These are phyloP conservation scores for Stegastes partitus DNA, from an alignment of 2,113 vertebrate genomes.

Conservation along the genomic window DNA sequence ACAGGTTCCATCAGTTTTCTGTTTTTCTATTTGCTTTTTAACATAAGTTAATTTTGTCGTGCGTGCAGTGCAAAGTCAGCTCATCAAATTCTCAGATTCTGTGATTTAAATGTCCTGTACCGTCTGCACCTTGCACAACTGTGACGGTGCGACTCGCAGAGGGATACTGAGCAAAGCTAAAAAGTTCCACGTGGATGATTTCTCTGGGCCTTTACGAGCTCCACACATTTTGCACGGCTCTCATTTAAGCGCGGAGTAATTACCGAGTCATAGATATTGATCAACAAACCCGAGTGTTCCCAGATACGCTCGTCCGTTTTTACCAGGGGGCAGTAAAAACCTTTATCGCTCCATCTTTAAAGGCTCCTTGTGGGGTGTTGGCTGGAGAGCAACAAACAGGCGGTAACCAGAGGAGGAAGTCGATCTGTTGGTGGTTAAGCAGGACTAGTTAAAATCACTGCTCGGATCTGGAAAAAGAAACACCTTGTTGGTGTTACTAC, in stretches of 20 bases:
- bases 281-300: slow-evolving; percentile 26
- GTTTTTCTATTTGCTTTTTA: too few species aligned
- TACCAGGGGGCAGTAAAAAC: slow-evolving; percentile 46
- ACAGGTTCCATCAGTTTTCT: too few species aligned
- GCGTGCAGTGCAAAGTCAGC: too few species aligned
- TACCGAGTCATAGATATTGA: slow-evolving; percentile 51
- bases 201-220: background rate
- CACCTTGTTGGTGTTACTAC: background rate
- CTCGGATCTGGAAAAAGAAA: background rate
- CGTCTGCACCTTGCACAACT: background rate
- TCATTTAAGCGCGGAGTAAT: slow-evolving; percentile 42
- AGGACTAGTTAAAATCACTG: slow-evolving; percentile 1
- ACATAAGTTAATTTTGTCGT: too few species aligned
- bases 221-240: background rate
- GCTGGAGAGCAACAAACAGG: slow-evolving; percentile 26
- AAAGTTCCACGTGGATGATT: slow-evolving; percentile 4
- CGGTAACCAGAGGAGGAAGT: slow-evolving; percentile 17
- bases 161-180: background rate
- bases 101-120: too few species aligned
- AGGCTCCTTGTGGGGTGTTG: slow-evolving; percentile 25
- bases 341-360: slow-evolving; percentile 38
- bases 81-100: too few species aligned
- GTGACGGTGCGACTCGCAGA: background rate
- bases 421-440: slow-evolving; percentile 16
- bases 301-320: slow-evolving; percentile 37